These are phyloP conservation scores for Semaprochilodus insignis DNA, from an alignment of 2,797 vertebrate genomes.

Conservation along the genomic window DNA sequence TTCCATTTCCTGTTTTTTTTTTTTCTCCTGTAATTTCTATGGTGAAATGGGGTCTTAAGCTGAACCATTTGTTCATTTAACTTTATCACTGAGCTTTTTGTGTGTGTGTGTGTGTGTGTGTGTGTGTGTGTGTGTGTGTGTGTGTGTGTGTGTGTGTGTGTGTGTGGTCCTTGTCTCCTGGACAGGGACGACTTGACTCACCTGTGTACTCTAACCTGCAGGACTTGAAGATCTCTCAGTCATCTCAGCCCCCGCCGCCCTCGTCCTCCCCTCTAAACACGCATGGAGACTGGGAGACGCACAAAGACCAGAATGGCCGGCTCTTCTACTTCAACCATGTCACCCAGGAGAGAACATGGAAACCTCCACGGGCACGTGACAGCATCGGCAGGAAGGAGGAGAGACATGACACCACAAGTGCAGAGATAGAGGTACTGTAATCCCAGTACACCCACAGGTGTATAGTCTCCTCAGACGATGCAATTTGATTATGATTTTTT, in stretches of 20 bases:
- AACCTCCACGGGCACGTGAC: slow-evolving; percentile 90
- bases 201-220: slow-evolving; percentile 96
- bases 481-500: too few relatives aligned
- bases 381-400: slow-evolving; percentile 82
- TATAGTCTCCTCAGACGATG: not conserved
- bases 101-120: slow-evolving; percentile 8
- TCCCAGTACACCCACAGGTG: not conserved
- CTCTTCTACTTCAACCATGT: slow-evolving; percentile 93
- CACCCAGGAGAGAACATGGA: slow-evolving; percentile 93
- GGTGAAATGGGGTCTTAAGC: not conserved
- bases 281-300: slow-evolving; percentile 95
- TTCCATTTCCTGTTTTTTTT: not conserved
- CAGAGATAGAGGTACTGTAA: slow-evolving; percentile 85
- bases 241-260: slow-evolving; percentile 88
- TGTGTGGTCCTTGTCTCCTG: slow-evolving; percentile 84
- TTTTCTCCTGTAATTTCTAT: not conserved
- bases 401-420: slow-evolving; percentile 69
- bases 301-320: slow-evolving; percentile 91
- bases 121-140: slow-evolving; percentile 65
- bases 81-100: not conserved
- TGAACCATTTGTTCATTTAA: not conserved
- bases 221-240: slow-evolving; percentile 96
- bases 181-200: slow-evolving; percentile 88
- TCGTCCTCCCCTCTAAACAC: slow-evolving; percentile 87
- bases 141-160: slow-evolving; percentile 1